Evolutionary conservation across 2,797 vertebrate species (phyloP).

Genomic region (Sebastes cheni): DNA sequence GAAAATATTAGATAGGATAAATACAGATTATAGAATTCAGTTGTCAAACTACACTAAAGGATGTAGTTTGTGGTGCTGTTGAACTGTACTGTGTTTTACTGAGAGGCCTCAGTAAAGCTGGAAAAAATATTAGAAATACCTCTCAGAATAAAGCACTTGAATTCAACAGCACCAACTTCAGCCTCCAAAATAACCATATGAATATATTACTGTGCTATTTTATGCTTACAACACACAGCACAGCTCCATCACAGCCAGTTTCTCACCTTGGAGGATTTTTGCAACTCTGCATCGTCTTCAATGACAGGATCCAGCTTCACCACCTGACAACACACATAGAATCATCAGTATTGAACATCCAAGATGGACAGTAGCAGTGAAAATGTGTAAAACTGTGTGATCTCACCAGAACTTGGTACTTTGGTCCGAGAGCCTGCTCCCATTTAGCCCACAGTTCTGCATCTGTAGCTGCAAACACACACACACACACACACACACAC

Average conservation of each 20-base stretch:
- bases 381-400: not conserved
- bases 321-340: constrained; percentile 78
- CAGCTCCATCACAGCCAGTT: not conserved
- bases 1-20: not conserved
- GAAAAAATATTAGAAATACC: not conserved
- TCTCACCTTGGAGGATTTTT: constrained; percentile 93
- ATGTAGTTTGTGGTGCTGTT: not conserved
- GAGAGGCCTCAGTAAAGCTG: not conserved
- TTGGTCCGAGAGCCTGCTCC: constrained; percentile 90
- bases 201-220: not conserved
- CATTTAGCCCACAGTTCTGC: constrained; percentile 88
- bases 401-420: constrained; percentile 94
- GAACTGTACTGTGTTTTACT: not conserved
- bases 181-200: not conserved
- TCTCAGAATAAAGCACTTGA: not conserved
- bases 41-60: not conserved
- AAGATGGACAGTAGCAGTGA: not conserved
- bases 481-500: not conserved
- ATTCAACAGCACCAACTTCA: not conserved
- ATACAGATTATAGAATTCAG: not conserved
- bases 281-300: constrained; percentile 90
- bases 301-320: constrained; percentile 90
- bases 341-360: not conserved
- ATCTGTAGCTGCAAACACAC: constrained; percentile 28
- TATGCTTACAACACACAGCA: not conserved